Evolutionary conservation across 2,797 vertebrate genomes (phyloP).

Genomic region (Simalia tracyae): DNA sequence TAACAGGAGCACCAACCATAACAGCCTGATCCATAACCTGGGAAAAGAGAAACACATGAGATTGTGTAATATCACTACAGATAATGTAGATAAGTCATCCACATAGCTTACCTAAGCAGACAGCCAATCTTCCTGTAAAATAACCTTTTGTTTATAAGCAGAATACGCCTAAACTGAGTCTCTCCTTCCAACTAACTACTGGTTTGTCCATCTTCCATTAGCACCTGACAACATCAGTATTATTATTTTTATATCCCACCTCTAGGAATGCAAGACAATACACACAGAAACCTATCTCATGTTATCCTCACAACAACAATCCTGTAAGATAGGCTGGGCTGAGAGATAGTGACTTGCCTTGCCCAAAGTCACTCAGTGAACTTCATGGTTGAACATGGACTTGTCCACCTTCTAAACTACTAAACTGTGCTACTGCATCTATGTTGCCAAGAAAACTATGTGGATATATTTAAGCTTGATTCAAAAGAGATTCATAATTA

Average conservation of each 20-base stretch:
- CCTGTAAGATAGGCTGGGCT: background rate
- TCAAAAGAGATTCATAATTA: background rate
- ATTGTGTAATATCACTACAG: background rate
- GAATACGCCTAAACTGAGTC: background rate
- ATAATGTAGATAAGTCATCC: background rate
- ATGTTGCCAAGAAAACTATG: background rate
- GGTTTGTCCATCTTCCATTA: background rate
- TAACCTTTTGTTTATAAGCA: background rate
- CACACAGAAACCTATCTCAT: background rate
- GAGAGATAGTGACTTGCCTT: background rate
- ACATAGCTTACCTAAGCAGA: background rate
- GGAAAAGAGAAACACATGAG: slow-evolving; percentile 24
- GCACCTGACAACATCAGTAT: background rate
- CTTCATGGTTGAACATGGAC: background rate
- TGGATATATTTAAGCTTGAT: background rate
- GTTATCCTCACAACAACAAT: background rate
- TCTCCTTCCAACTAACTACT: background rate
- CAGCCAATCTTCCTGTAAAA: background rate
- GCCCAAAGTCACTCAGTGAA: background rate
- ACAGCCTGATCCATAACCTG: slow-evolving; percentile 98
- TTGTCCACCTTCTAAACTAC: background rate
- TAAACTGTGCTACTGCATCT: background rate
- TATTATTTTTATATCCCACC: background rate
- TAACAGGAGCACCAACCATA: slow-evolving; percentile 92
- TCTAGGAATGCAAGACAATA: background rate